Evolutionary conservation across 2,797 vertebrate genomes (phyloP).

Genomic region (Danio albolineatus): DNA sequence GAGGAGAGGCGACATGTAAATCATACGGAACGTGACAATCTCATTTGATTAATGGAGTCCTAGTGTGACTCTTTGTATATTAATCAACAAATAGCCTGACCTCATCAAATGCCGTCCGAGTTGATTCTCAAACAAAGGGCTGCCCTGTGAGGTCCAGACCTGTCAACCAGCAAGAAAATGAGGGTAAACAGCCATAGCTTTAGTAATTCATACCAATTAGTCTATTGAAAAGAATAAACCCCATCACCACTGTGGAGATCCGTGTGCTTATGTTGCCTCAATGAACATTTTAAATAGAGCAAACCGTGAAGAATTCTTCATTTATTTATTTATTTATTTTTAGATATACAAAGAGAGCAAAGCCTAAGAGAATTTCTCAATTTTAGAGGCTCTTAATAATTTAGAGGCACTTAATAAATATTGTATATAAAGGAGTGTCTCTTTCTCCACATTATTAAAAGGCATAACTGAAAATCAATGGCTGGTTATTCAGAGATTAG

Average conservation of each 20-base stretch:
- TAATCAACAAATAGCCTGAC: slow-evolving; percentile 73
- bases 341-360: slow-evolving; percentile 7
- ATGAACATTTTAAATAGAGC: slow-evolving; percentile 15
- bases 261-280: background rate
- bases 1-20: slow-evolving; percentile 78
- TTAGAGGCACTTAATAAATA: slow-evolving; percentile 41
- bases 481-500: slow-evolving; percentile 39
- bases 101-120: slow-evolving; percentile 68
- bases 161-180: slow-evolving; percentile 30
- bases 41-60: slow-evolving; percentile 77
- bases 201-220: slow-evolving; percentile 46
- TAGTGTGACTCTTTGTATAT: slow-evolving; percentile 76
- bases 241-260: slow-evolving; percentile 13
- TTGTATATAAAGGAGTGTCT: slow-evolving; percentile 44
- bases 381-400: slow-evolving; percentile 32
- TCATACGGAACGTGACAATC: slow-evolving; percentile 77
- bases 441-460: slow-evolving; percentile 35
- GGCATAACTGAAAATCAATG: slow-evolving; percentile 54
- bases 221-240: slow-evolving; percentile 44
- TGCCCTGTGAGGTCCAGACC: slow-evolving; percentile 41
- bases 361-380: slow-evolving; percentile 35
- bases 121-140: slow-evolving; percentile 50
- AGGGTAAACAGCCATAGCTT: slow-evolving; percentile 32
- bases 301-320: slow-evolving; percentile 22
- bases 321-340: background rate